Conservation (phyloP, 2,888 invertebrate species). For the Nemapogon koenigi region DNA sequence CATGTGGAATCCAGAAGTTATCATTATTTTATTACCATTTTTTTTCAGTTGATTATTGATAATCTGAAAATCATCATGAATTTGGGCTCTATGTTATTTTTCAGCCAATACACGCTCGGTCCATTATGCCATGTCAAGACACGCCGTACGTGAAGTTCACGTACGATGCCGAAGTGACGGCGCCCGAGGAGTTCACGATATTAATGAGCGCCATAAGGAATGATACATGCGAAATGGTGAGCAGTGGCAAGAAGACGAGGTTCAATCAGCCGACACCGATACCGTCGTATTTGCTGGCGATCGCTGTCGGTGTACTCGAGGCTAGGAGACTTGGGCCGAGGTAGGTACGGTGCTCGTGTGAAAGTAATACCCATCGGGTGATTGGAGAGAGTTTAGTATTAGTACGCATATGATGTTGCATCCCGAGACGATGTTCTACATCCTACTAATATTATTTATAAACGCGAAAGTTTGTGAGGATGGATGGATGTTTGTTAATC, state of each 20-base stretch:
- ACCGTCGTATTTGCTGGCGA: slow-evolving; percentile 88
- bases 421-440: too few species aligned
- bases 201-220: slow-evolving; percentile 86
- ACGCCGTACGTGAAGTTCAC: slow-evolving; percentile 88
- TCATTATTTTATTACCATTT: too few species aligned
- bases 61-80: too few species aligned
- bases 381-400: too few species aligned
- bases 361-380: background rate
- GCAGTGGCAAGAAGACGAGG: slow-evolving; percentile 45
- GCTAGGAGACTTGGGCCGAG: slow-evolving; percentile 76
- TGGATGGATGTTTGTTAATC: too few species aligned
- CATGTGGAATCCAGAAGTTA: too few species aligned
- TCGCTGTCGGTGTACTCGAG: slow-evolving; percentile 86
- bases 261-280: slow-evolving; percentile 84
- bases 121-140: slow-evolving; percentile 92
- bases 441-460: too few species aligned
- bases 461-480: too few species aligned
- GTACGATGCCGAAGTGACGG: slow-evolving; percentile 77
- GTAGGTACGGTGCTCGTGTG: slow-evolving; percentile 21
- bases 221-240: slow-evolving; percentile 38
- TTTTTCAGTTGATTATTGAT: too few species aligned
- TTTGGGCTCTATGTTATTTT: too few species aligned
- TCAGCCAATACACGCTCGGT: slow-evolving; percentile 89
- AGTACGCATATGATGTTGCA: too few species aligned
- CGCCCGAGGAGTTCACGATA: slow-evolving; percentile 77